Percentiles rank a stretch among this genome's conserved stretches.
phyloP scores from a whole-genome alignment of 2,113 vertebrate species.

The Prunella himalayana region DNA sequence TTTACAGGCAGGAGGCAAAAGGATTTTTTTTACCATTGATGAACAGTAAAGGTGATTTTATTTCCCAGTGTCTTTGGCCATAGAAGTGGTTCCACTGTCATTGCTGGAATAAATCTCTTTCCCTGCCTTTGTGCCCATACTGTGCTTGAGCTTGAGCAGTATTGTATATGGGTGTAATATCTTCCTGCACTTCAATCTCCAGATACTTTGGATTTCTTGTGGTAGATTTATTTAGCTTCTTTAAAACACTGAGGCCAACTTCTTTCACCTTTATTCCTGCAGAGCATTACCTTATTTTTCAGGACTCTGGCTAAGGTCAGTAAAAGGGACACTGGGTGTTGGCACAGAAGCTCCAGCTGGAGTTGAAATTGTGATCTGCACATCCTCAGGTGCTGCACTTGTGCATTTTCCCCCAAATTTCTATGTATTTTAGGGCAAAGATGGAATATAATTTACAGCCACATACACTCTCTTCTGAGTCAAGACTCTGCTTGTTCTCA shows the following conservation, averaged over 20 bases:
- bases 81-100: neutral
- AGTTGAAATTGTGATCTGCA: neutral
- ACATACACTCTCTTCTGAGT: neutral
- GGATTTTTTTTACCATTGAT: neutral
- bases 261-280: neutral
- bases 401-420: neutral
- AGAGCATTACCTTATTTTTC: neutral
- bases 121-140: neutral
- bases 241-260: neutral
- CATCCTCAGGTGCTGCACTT: neutral
- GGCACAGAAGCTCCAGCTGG: neutral
- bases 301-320: neutral
- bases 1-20: constrained; percentile 8
- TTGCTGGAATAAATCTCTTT: constrained; percentile 30
- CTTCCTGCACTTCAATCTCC: neutral
- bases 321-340: neutral
- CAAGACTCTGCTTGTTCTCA: neutral
- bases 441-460: neutral
- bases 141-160: constrained; percentile 15
- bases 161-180: neutral
- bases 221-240: constrained; percentile 3
- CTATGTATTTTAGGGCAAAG: neutral
- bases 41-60: constrained; percentile 13
- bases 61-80: neutral
- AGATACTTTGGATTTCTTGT: neutral